Evolutionary conservation across 2,888 invertebrate species (phyloP).

Genomic region (Abscondita cerata): DNA sequence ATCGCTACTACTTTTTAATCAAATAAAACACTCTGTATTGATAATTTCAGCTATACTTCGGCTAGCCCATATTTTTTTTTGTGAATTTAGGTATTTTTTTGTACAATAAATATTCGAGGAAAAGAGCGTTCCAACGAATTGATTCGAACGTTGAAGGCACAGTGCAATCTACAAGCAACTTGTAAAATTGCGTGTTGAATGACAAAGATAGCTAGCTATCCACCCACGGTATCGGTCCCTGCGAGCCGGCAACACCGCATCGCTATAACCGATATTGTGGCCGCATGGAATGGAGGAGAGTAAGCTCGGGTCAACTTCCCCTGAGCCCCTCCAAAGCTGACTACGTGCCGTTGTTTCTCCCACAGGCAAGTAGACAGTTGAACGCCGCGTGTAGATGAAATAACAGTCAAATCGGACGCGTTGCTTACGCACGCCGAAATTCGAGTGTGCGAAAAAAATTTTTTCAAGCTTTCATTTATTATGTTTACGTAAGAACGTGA

Average conservation of each 20-base stretch:
- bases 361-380: constrained; percentile 59
- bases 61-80: neutral
- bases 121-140: too few species aligned
- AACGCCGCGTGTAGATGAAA: constrained; percentile 48
- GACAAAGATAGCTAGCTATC: constrained; percentile 55
- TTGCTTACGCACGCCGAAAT: constrained; percentile 29
- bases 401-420: constrained; percentile 39
- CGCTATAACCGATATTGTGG: constrained; percentile 63
- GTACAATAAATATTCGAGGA: too few species aligned
- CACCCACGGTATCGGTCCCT: constrained; percentile 57
- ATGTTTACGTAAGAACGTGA: constrained; percentile 44
- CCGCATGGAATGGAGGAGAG: constrained; percentile 59
- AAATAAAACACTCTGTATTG: neutral
- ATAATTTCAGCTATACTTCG: neutral
- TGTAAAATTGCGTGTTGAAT: constrained; percentile 62
- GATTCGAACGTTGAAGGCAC: constrained; percentile 60
- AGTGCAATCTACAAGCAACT: constrained; percentile 63
- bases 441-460: constrained; percentile 32
- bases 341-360: constrained; percentile 69
- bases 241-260: constrained; percentile 54
- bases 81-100: neutral
- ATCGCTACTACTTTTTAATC: constrained; percentile 42
- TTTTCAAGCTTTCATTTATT: constrained; percentile 24
- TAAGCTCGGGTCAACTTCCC: constrained; percentile 64
- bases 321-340: constrained; percentile 61